Evolutionary conservation across 2,888 invertebrate species (phyloP), one percentile per base, ranked within the genome.

Genomic region (Melangyna quadrimaculata): DNA sequence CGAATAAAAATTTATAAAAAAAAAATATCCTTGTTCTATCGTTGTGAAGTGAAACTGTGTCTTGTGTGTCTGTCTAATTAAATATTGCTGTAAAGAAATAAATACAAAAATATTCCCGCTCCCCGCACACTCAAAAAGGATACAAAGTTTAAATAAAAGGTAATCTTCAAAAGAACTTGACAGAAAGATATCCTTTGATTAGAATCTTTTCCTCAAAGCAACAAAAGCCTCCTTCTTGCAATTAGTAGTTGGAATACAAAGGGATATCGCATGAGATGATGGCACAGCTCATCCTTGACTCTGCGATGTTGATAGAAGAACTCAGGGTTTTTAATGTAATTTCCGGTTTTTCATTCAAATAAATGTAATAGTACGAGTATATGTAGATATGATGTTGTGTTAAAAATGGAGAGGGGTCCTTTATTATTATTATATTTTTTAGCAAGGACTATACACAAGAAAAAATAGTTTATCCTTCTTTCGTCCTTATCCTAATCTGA

Each of bases 321-420:
- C 61, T 70, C 24, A 43, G 59, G 72, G 75, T 75, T 79, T n/a
- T 78, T 84, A 84, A 84, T 84, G 74, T 75, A 84, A 84, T 84
- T 84, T 79, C 75, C 75, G 74, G 71, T 29, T 67, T 67, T 65
- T 78, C 48, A 78, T 75, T 79, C 79, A 75, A 75, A 75, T 75
- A 61, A 79, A 79, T 71, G 51, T 75, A 67, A 67, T 32, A 48
- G 45, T 37, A 29, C n/a, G n/a, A n/a, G n/a, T 72, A 37, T 29
- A n/a, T 40, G 27, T 14, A n/a, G n/a, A n/a, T n/a, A 12, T n/a
- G 14, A 10, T 35, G 22, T 37, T 40, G 27, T 35, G 9, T 32
- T 0, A 12, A n/a, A n/a, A n/a, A n/a, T n/a, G 32, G 17, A 4
- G 67, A 17, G 14, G 45, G 22, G 10, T 48, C 17, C 19, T 65